Conservation (phyloP, 2,888 invertebrate genomes). For the Thymelicus lineola region DNA sequence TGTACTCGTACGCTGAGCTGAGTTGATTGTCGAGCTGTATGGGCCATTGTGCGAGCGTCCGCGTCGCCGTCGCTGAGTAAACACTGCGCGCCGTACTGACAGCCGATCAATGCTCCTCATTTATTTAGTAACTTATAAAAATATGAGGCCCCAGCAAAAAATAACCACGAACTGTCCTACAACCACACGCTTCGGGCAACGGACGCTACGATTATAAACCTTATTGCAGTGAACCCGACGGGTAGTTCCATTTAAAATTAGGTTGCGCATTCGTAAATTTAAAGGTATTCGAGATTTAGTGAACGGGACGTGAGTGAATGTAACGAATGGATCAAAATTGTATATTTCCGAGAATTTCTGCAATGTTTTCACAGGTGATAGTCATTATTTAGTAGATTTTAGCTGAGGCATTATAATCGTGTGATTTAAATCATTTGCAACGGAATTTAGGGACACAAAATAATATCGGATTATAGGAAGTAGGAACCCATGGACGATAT, state of each 20-base stretch:
- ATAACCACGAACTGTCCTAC: conserved; percentile 39
- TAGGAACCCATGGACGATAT: no score
- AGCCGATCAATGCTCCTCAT: conserved; percentile 77
- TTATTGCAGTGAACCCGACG: conserved; percentile 45
- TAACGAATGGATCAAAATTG: conserved; percentile 43
- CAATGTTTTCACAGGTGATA: conserved; percentile 62
- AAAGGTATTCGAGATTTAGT: conserved; percentile 45
- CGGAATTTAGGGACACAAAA: background rate
- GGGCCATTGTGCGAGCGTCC: conserved; percentile 41
- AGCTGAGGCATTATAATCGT: background rate
- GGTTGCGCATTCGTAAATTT: conserved; percentile 45
- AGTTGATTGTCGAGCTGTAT: conserved; percentile 59
- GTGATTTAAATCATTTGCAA: background rate
- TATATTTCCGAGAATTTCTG: conserved; percentile 41
- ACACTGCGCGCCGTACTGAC: conserved; percentile 68
- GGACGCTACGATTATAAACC: conserved; percentile 45
- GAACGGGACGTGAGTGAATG: conserved; percentile 48
- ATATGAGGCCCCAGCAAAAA: conserved; percentile 60
- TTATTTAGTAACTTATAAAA: conserved; percentile 80
- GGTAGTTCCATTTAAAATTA: conserved; percentile 3
- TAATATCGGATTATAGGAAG: background rate
- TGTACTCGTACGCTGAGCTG: conserved; percentile 47
- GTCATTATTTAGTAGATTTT: background rate
- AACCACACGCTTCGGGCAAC: no score
- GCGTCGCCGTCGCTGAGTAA: conserved; percentile 61